Conservation (phyloP, 2,797 vertebrate genomes). For the Sciurus carolinensis region DNA sequence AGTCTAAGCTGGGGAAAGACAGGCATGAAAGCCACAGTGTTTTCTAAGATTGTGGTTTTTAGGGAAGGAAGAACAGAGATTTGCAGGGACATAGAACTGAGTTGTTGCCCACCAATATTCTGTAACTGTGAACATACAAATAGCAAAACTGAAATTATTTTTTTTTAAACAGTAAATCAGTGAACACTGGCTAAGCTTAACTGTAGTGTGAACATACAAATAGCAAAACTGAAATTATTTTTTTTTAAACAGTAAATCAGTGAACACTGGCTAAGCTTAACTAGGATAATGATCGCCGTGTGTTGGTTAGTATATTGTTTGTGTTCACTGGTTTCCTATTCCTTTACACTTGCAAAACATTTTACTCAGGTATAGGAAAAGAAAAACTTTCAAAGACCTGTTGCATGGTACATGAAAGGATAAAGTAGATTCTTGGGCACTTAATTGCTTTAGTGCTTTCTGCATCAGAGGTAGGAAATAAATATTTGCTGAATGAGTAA, state of each 20-base stretch:
- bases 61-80: neutral
- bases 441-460: slow-evolving; percentile 64
- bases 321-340: slow-evolving; percentile 43
- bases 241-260: neutral
- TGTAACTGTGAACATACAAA: neutral
- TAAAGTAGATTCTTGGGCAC: slow-evolving; percentile 36
- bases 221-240: slow-evolving; percentile 1
- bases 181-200: slow-evolving; percentile 25
- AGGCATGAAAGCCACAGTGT: neutral
- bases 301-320: neutral
- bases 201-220: neutral
- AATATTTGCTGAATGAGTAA: slow-evolving; percentile 49
- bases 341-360: slow-evolving; percentile 53
- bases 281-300: neutral
- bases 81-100: neutral
- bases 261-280: slow-evolving; percentile 25
- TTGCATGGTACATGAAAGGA: slow-evolving; percentile 3
- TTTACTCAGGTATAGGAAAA: slow-evolving; percentile 65
- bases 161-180: neutral
- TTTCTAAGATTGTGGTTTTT: neutral
- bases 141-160: slow-evolving; percentile 1
- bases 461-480: slow-evolving; percentile 18
- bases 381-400: slow-evolving; percentile 15
- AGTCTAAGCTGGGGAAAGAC: neutral
- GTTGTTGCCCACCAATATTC: neutral